Base-by-base conservation (phyloP, 1,140 invertebrate genomes). In the Polypedilum vanderplanki region DNA sequence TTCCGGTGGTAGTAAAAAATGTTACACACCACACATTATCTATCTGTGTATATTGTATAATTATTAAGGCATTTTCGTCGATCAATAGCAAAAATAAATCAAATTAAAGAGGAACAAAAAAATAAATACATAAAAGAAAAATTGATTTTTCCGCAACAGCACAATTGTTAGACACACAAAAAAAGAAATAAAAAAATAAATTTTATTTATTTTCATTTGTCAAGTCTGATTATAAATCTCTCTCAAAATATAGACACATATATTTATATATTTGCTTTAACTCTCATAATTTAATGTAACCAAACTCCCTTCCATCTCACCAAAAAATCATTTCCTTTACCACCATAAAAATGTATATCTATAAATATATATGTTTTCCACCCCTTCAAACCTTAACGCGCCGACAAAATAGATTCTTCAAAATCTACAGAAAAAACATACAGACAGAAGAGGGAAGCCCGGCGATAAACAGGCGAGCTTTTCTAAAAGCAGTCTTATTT, bases 341-440 rank as follows among this genome's bases (percentile, higher is more conserved):
- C 24, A 33, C 24, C 24, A 33, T 33, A 33, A 33, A 33, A 33
- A 33, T n/a, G n/a, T n/a, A n/a, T n/a, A n/a, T n/a, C n/a, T n/a
- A 33, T 33, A 33, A 33, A 33, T 33, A 5, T 33, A 33, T 33
- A 33, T 33, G 24, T 33, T 33, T 33, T 33, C 24, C 24, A 33
- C 24, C 24, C 24, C 24, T 33, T 5, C 24, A 33, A 33, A 33
- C 24, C 24, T 33, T 20, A 20, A 10, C 65, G 3, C 20, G 65
- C n/a, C 65, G 65, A 70, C 65, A 12, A 17, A 12, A 90, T 94
- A 95, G 93, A 94, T 94, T 91, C 93, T 95, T 91, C 93, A 94
- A 92, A 94, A 93, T 90, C 91, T 94, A 88, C 92, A 93, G 92
- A 94, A 94, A 94, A 94, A 94, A 90, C 91, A 91, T 90, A 93